These are phyloP conservation scores for Limnephilus rhombicus DNA, from an alignment of 2,888 invertebrate species.

Conservation along the genomic window DNA sequence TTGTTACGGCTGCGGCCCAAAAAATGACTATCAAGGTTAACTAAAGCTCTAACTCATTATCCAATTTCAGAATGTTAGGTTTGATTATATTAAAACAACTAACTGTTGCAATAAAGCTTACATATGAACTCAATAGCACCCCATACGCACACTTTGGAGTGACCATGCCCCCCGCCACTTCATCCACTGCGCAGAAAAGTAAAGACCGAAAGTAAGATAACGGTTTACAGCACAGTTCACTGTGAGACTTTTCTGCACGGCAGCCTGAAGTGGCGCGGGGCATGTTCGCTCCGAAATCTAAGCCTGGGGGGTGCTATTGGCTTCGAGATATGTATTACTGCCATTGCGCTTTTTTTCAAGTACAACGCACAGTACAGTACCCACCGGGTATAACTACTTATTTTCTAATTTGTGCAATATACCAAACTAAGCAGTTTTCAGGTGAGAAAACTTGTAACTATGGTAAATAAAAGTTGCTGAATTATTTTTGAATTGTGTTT, in stretches of 20 bases:
- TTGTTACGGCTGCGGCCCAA: neutral
- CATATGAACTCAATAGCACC: neutral
- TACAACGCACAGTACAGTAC: neutral
- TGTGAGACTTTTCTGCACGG: no score
- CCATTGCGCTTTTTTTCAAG: neutral
- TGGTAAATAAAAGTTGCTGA: neutral
- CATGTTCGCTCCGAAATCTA: no score
- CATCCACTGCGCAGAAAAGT: no score
- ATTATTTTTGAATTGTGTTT: slow-evolving; percentile 1
- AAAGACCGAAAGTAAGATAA: no score
- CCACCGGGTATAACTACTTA: neutral
- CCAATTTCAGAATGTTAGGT: neutral
- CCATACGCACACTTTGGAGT: no score
- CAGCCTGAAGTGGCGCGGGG: no score
- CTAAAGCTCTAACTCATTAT: neutral
- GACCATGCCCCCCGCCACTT: no score
- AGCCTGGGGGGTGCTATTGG: neutral
- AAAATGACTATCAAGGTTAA: neutral
- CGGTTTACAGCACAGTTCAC: no score
- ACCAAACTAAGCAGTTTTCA: neutral
- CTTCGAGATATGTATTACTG: neutral
- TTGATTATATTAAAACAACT: neutral
- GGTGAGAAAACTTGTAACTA: neutral
- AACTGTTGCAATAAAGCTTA: neutral
- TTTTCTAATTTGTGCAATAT: neutral